Evolutionary conservation across 2,888 invertebrate species (phyloP), one percentile per base, ranked within the genome.

Genomic region (Rhimphoctona megacephalus): DNA sequence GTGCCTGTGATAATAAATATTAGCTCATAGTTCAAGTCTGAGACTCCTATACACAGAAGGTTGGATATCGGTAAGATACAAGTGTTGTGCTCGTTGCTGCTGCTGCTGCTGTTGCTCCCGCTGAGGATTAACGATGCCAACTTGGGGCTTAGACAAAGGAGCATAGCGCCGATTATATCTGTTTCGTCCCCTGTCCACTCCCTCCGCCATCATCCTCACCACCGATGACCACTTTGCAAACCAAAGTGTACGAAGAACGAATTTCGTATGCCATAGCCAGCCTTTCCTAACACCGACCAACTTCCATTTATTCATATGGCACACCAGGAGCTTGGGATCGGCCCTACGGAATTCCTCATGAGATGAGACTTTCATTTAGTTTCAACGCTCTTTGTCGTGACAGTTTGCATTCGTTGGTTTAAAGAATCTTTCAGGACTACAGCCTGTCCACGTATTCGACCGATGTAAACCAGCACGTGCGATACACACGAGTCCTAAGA

Each of bases 291-390:
- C 92, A 90, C 91, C 89, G 91, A 89, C 91, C 33, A 80, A 85
- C 70, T 88, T 89, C 91, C 92, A 89, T 88, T 88, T 92, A 93
- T 94, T 94, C 92, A 93, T 93, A 92, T 90, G 91, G 92, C 91
- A 76, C 84, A 92, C 91, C 92, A 90, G 93, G 92, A 93, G 92
- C 92, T 90, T 88, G 90, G 92, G 91, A 91, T 90, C 90, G 90
- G 91, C 91, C 80, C 67, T 90, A 92, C 92, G 90, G 92, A 93
- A 93, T 93, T 91, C 91, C 82, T 90, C 90, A 92, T 91, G 91
- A 91, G 92, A 88, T 85, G 81, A 70, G 74, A 78, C 49, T 39
- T 52, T 30, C 54, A 39, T 69, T 72, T 49, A 61, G 69, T 43
- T 36, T 54, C 57, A 14, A 57, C 25, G 17, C 30, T 64, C 66